A percentile compares a stretch with the other conserved stretches of the same genome.
phyloP scores from a whole-genome alignment of 1,140 invertebrate genomes.

The Lordiphosa clarofinis region DNA sequence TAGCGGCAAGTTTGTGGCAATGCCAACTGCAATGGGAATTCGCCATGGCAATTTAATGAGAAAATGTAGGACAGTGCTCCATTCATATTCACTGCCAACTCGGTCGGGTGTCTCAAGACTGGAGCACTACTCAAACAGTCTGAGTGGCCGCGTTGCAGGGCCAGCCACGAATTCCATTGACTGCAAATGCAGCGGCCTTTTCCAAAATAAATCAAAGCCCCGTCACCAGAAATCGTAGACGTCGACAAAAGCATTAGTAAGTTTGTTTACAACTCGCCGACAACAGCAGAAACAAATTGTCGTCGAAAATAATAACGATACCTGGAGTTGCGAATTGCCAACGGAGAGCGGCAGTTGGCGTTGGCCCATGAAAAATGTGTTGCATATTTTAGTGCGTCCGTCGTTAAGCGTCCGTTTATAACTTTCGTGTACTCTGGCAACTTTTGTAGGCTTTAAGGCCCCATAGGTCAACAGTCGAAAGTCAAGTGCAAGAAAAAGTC shows the following conservation, averaged over 20 bases:
- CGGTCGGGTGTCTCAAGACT: constrained; percentile 39
- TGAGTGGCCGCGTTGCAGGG: constrained; percentile 46
- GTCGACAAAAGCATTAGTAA: constrained; percentile 31
- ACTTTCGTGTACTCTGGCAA: constrained; percentile 15
- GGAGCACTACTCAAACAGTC: constrained; percentile 62
- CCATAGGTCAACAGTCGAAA: constrained; percentile 27
- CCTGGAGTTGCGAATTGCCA: constrained; percentile 29
- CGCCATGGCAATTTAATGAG: constrained; percentile 72
- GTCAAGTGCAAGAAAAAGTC: constrained; percentile 44
- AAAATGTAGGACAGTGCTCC: constrained; percentile 65
- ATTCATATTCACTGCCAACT: constrained; percentile 36
- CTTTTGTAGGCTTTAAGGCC: constrained; percentile 39
- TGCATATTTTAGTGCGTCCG: constrained; percentile 47
- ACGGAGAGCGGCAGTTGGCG: constrained; percentile 3
- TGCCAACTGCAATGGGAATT: constrained; percentile 57
- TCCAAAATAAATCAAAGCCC: constrained; percentile 36
- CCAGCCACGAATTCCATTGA: constrained; percentile 1
- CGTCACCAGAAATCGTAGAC: constrained; percentile 13
- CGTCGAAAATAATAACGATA: constrained; percentile 67
- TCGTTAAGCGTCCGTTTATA: constrained; percentile 28
- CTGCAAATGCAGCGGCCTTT: constrained; percentile 8
- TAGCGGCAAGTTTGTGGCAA: constrained; percentile 59
- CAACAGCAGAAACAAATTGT: constrained; percentile 50
- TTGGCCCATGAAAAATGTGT: constrained; percentile 23
- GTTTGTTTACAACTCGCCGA: constrained; percentile 42